Evolutionary conservation across 2,888 invertebrate species (phyloP), one percentile per base, ranked within the genome.

Genomic region (Oegoconia quadripuncta): DNA sequence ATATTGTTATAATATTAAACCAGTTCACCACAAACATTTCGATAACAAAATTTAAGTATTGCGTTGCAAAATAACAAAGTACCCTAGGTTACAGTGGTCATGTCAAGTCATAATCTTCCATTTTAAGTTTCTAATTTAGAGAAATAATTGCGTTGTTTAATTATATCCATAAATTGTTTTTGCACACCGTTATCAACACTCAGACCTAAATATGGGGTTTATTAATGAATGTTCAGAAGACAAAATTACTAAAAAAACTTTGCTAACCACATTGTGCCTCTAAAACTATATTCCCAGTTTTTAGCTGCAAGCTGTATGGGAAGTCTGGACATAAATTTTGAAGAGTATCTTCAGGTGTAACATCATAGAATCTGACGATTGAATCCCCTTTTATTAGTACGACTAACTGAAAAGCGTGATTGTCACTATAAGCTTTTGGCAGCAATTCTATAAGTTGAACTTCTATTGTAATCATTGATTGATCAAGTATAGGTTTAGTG

Each of bases 311-410:
- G 39, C 68, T 68, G 52, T 89, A 91, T 11, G 82, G 63, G 69
- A 89, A 90, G 33, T 74, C 57, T 48, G 89, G 87, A 53, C 88
- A 74, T 59, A 88, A 44, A 51, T 66, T 68, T 48, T 73, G 83
- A 45, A 66, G 62, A 8, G 62, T 54, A 17, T 68, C 55, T 36
- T 55, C 50, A 29, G 81, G 67, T 9, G 77, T 74, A 2, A 89
- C 77, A 61, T 90, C 79, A 49, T 83, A 67, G 64, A 89, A 91
- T 35, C 69, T 76, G 23, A 86, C 74, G 34, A 44, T 60, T 32
- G 62, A 55, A 3, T 64, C 56, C 23, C 64, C 42, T 56, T 79
- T 88, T 52, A 90, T 71, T 25, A 88, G 56, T 39, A 80, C 59
- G 23, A 74, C 54, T 14, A 88, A 49, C 59, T 81, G 81, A 42